Conservation (phyloP, 2,113 vertebrate species). For the Cyphomyrus plagiostoma region DNA sequence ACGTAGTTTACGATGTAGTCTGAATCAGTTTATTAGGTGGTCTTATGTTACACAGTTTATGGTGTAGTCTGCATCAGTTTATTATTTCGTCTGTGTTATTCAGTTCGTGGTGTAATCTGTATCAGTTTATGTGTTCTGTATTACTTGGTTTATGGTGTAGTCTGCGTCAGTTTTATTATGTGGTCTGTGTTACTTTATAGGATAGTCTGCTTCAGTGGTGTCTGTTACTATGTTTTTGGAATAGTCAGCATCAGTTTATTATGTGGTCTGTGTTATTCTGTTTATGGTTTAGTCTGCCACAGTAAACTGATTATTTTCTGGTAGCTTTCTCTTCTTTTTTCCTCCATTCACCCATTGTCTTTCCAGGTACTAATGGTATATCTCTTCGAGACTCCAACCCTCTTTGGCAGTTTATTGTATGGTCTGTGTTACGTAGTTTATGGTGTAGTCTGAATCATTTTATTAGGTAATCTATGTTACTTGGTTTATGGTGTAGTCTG, state of each 20-base stretch:
- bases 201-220: not conserved
- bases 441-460: not conserved
- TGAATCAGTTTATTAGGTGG: not conserved
- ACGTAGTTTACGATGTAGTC: not conserved
- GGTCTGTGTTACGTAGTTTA: not conserved
- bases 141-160: not conserved
- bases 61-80: not conserved
- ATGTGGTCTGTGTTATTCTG: not conserved
- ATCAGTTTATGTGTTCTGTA: not conserved
- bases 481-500: not conserved
- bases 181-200: not conserved
- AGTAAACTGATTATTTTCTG: not conserved
- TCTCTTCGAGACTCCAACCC: not conserved
- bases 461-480: not conserved
- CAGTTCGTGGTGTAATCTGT: not conserved
- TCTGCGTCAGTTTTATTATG: not conserved
- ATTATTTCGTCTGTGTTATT: not conserved
- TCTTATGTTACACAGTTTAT: not conserved
- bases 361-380: not conserved
- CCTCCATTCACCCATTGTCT: not conserved
- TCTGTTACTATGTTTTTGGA: not conserved
- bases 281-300: not conserved
- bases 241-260: not conserved
- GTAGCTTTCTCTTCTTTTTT: not conserved
- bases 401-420: not conserved